phyloP scores from a whole-genome alignment of 2,888 invertebrate genomes.

The Hyalella azteca region DNA sequence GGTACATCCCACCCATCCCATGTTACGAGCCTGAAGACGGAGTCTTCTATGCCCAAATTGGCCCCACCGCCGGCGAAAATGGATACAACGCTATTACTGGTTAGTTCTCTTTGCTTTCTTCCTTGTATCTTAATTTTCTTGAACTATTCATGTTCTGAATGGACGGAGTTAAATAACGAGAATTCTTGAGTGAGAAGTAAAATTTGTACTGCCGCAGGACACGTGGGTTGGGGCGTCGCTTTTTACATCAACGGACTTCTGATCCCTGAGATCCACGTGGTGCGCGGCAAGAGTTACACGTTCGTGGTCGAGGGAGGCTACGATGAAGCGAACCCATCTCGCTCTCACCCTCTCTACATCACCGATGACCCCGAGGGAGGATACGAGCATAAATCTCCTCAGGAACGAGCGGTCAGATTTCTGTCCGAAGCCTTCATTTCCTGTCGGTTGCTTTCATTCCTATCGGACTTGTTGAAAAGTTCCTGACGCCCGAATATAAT shows the following conservation, averaged over 20 bases:
- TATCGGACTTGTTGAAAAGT: too few relatives aligned
- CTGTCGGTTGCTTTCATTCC: too few relatives aligned
- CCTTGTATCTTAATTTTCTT: background rate
- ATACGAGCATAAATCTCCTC: slow-evolving; percentile 80
- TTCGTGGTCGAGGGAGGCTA: slow-evolving; percentile 86
- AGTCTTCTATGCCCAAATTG: slow-evolving; percentile 91
- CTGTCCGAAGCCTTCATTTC: too few relatives aligned
- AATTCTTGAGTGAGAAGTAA: too few relatives aligned
- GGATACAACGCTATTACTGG: slow-evolving; percentile 81
- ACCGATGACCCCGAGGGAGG: slow-evolving; percentile 92
- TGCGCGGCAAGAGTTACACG: slow-evolving; percentile 83
- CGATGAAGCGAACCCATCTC: slow-evolving; percentile 78
- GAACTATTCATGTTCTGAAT: too few relatives aligned
- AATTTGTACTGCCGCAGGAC: slow-evolving; percentile 69
- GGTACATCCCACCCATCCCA: slow-evolving; percentile 88
- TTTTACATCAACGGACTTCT: slow-evolving; percentile 92
- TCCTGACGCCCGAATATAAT: too few relatives aligned
- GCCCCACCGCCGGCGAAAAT: slow-evolving; percentile 87
- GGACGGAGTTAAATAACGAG: too few relatives aligned
- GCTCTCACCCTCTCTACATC: slow-evolving; percentile 88
- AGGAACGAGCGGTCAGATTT: slow-evolving; percentile 80
- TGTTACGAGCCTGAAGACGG: slow-evolving; percentile 90
- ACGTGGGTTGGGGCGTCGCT: slow-evolving; percentile 90
- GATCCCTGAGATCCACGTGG: slow-evolving; percentile 87
- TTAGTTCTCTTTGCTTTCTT: slow-evolving; percentile 40